Conservation (phyloP, 2,113 vertebrate genomes). For the Jacana jacana region DNA sequence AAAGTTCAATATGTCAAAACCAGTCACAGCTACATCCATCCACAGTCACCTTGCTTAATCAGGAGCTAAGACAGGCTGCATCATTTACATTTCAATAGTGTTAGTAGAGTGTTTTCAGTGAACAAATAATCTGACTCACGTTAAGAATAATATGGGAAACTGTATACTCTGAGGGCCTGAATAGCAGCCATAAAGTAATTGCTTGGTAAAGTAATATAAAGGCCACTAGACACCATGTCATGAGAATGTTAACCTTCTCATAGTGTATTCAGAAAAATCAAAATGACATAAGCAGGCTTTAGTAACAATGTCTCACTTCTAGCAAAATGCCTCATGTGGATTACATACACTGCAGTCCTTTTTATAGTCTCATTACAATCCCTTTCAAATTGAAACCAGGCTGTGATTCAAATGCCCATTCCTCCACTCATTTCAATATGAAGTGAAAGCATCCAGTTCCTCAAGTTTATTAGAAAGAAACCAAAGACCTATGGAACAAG, state of each 20-base stretch:
- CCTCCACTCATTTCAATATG: background rate
- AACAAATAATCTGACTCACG: background rate
- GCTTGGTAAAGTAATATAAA: background rate
- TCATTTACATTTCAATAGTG: background rate
- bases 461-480: background rate
- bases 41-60: background rate
- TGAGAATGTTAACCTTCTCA: background rate
- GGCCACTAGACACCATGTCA: conserved; percentile 18
- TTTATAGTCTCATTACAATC: conserved; percentile 19
- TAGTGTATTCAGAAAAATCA: conserved; percentile 21
- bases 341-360: background rate
- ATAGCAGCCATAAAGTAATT: background rate
- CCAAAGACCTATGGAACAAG: background rate
- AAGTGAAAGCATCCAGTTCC: background rate
- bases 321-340: conserved; percentile 1
- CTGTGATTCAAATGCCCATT: background rate
- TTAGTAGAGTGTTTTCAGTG: background rate
- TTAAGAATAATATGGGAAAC: background rate
- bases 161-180: background rate
- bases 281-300: conserved; percentile 15
- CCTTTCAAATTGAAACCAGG: conserved; percentile 2
- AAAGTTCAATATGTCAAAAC: background rate
- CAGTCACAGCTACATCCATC: background rate
- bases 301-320: background rate
- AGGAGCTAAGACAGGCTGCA: background rate